A percentile compares a stretch with the other conserved stretches of the same genome.
phyloP scores from a whole-genome alignment of 2,888 invertebrate species.

The Mesorhabditis spiculigera region DNA sequence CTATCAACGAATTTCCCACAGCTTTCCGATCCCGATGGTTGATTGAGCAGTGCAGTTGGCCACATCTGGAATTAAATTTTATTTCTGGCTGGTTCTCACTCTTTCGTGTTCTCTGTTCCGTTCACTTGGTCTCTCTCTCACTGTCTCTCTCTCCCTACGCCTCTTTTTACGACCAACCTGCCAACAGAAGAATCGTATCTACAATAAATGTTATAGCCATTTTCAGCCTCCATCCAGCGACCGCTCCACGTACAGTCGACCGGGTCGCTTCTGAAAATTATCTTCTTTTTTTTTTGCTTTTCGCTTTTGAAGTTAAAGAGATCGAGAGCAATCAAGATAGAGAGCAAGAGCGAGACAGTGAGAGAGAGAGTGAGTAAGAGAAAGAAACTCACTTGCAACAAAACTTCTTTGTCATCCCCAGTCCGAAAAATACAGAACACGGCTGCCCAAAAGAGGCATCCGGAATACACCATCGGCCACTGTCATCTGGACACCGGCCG shows the following conservation, averaged over 20 bases:
- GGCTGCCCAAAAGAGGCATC: constrained; percentile 36
- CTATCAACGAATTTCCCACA: constrained; percentile 29
- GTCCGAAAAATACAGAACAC: constrained; percentile 30
- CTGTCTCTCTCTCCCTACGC: not conserved
- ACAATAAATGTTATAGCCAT: constrained; percentile 38
- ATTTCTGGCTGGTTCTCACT: too few relatives aligned
- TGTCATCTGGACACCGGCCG: constrained; percentile 26
- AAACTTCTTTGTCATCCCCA: constrained; percentile 34
- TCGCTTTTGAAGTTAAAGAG: too few relatives aligned
- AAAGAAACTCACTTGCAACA: constrained; percentile 31
- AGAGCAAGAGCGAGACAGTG: too few relatives aligned
- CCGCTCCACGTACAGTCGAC: constrained; percentile 35
- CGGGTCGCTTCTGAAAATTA: constrained; percentile 25
- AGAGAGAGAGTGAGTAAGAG: not conserved
- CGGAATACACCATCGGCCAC: constrained; percentile 23
- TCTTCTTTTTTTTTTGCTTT: not conserved
- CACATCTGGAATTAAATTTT: constrained; percentile 17
- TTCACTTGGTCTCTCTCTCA: too few relatives aligned
- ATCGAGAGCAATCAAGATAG: too few relatives aligned
- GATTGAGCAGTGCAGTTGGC: constrained; percentile 34
- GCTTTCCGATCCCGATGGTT: constrained; percentile 31
- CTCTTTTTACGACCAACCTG: not conserved
- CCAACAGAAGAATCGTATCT: constrained; percentile 25
- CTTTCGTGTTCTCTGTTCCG: too few relatives aligned
- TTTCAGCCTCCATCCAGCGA: constrained; percentile 34